Evolutionary conservation across 2,113 vertebrate genomes (phyloP).

Genomic region (Oenanthe oenanthe): DNA sequence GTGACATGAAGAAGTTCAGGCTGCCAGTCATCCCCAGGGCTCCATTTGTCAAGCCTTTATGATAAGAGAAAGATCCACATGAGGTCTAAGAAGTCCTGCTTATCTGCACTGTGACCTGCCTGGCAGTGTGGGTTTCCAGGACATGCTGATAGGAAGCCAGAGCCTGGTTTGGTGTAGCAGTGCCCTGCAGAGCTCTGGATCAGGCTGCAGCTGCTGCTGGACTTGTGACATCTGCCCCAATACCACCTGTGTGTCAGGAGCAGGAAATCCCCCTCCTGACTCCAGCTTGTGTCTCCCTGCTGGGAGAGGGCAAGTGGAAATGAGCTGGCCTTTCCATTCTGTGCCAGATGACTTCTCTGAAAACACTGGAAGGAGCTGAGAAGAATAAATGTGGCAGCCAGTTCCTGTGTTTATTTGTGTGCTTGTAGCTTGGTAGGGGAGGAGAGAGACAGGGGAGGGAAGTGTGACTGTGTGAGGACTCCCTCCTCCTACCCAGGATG

Average conservation of each 20-base stretch:
- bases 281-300: not conserved
- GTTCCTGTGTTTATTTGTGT: not conserved
- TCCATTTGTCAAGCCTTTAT: not conserved
- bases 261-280: not conserved
- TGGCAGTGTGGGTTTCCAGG: not conserved
- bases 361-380: not conserved
- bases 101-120: not conserved
- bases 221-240: not conserved
- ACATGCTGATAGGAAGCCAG: not conserved
- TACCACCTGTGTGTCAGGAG: not conserved
- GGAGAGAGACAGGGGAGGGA: not conserved
- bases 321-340: not conserved
- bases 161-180: not conserved
- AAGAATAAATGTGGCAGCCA: not conserved
- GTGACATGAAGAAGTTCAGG: not conserved
- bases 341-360: not conserved
- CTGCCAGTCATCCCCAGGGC: not conserved
- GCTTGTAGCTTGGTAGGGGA: not conserved
- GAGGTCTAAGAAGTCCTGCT: not conserved
- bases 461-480: not conserved
- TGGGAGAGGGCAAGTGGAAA: not conserved
- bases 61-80: not conserved
- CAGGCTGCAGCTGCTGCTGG: not conserved
- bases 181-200: not conserved
- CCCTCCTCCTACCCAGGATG: not conserved